Evolutionary conservation across 2,888 invertebrate genomes (phyloP), one percentile per base, ranked within the genome.

Genomic region (Chrysolina americana): DNA sequence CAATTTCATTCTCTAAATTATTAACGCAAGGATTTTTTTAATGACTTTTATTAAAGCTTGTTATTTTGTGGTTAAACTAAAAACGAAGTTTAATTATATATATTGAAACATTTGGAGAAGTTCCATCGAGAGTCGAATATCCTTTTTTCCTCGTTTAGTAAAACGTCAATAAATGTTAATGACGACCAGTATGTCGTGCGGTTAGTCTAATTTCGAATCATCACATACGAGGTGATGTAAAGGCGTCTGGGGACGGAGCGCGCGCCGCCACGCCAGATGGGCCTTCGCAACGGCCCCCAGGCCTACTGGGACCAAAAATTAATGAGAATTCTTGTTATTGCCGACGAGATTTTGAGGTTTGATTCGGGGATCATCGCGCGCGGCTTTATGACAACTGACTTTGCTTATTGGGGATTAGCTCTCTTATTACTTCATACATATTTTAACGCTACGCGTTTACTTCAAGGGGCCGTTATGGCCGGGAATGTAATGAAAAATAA

Each of bases 271-370:
- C 74, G 78, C 77, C 83, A 82, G 82, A 81, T 81, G 82, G 80
- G 82, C 80, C 80, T 76, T 76, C 75, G 78, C 73, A 76, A 6
- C 80, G 72, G 74, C 80, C 79, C 82, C 77, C 71, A 69, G 75
- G 78, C 79, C 79, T 72, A 73, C 50, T 65, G 82, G 81, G 81
- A 80, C 79, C 76, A 72, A 81, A 82, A 85, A 85, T 85, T 86
- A 86, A 86, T 85, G 86, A 85, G 84, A 85, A 85, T 84, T 79
- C 83, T 83, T 83, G 86, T 85, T 86, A 86, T 85, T 84, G 84
- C 84, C 79, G 81, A 81, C 82, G 83, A 82, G 82, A 83, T 83
- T 75, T 75, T 65, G 81, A 80, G 81, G 78, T 83, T 82, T 82
- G 83, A 83, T 85, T 84, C 78, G 81, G 81, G 81, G 81, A 83